Conservation (phyloP, 2,797 vertebrate genomes). For the Lacerta agilis region DNA sequence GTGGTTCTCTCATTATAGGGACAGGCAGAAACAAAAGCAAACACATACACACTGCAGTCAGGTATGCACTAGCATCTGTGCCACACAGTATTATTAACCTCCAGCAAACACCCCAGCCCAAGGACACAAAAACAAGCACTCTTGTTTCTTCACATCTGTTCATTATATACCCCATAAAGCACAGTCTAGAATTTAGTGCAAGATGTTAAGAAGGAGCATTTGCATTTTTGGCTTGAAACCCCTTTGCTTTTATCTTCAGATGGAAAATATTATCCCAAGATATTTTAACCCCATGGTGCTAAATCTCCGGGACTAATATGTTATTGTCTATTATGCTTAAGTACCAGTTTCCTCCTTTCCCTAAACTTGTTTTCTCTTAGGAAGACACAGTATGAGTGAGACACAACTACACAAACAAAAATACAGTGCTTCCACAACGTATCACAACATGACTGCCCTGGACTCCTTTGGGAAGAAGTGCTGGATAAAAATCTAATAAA, state of each 20-base stretch:
- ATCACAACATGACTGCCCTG: background rate
- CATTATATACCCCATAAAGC: slow-evolving; percentile 27
- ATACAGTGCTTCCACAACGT: background rate
- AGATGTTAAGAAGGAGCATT: background rate
- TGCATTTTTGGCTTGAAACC: background rate
- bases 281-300: background rate
- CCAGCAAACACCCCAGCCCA: slow-evolving; percentile 62
- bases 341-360: background rate
- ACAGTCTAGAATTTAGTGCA: slow-evolving; percentile 21
- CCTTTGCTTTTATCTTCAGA: slow-evolving; percentile 10
- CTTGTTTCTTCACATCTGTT: slow-evolving; percentile 43
- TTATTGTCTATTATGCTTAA: background rate
- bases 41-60: slow-evolving; percentile 49
- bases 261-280: background rate
- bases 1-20: slow-evolving; percentile 34
- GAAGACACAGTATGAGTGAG: background rate
- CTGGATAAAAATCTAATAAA: no score
- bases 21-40: background rate
- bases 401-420: background rate
- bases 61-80: slow-evolving; percentile 58
- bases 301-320: background rate
- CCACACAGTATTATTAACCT: slow-evolving; percentile 66
- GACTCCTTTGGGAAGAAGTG: no score
- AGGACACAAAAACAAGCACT: slow-evolving; percentile 56
- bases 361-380: background rate